Evolutionary conservation across 2,113 vertebrate species (phyloP).

Genomic region (Picathartes gymnocephalus): DNA sequence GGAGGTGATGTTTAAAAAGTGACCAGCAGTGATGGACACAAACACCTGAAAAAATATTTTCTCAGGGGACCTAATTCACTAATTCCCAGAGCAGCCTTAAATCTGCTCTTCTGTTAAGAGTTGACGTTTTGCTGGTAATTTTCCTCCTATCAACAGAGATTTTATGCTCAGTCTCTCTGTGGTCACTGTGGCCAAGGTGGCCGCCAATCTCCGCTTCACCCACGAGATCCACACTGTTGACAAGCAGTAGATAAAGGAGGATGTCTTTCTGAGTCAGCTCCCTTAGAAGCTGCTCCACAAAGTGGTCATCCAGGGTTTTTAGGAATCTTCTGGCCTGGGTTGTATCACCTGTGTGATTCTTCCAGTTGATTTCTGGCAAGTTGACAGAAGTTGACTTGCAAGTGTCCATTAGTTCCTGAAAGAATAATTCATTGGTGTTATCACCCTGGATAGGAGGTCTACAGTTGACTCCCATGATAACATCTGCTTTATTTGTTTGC

Average conservation of each 20-base stretch:
- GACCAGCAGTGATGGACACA: background rate
- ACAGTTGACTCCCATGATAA: fast-evolving
- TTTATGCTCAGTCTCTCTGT: background rate
- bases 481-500: background rate
- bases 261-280: background rate
- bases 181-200: fast-evolving
- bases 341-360: background rate
- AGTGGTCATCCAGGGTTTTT: background rate
- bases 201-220: fast-evolving
- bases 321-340: background rate
- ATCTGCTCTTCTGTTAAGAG: background rate
- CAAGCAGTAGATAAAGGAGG: background rate
- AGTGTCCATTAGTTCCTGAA: background rate
- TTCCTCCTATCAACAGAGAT: background rate
- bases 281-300: background rate
- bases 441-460: background rate
- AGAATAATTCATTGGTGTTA: fast-evolving
- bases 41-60: background rate
- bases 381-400: background rate
- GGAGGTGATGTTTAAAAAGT: background rate
- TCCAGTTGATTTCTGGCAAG: background rate
- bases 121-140: background rate
- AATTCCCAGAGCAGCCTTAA: background rate
- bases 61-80: background rate
- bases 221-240: background rate